Evolutionary conservation across 2,797 vertebrate species (phyloP), one percentile per base, ranked within the genome.

Genomic region (Hemitrygon akajei): DNA sequence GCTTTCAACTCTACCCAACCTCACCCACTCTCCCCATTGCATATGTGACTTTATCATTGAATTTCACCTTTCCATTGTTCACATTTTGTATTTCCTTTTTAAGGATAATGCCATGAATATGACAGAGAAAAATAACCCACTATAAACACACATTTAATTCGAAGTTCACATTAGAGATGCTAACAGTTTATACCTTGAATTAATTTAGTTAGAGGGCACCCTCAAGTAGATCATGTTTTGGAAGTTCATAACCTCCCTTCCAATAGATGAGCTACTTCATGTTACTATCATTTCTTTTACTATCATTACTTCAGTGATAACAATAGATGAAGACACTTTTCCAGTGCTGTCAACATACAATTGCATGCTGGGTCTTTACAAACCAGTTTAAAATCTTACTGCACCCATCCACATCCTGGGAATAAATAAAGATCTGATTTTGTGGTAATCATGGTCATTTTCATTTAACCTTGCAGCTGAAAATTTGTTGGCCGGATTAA

Each of bases 1-100:
- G 10, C 22, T 84, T 86, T 86, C 56, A 86, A 86, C 56, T 60
- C 82, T 82, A 86, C 80, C 80, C 80, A 82, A 82, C 80, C 18
- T 47, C 20, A 82, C 82, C 82, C 12, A 86, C 11, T 14, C 3
- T 27, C 40, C 27, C 81, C 4, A 56, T 10, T 25, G 60, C 1
- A 27, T 63, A 27, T 20, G 18, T 82, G 56, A 60, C 82, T 60
- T 63, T 63, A 30, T 86, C 30, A n/a, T 12, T 86, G 82, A 86
- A n/a, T 7, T n/a, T n/a, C n/a, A 27, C 4, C 30, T 60, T n/a
- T 60, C n/a, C 27, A n/a, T 25, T 9, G 56, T 60, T 86, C 27
- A 27, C 56, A 86, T 30, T 81, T 58, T 60, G 56, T 60, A 58
- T 16, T 86, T 86, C 27, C 6, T 27, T 7, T 6, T 86, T 86